A percentile compares a stretch with the other conserved stretches of the same genome.
Evolutionary conservation across 2,888 invertebrate genomes (phyloP).

Genomic region (Phania funesta): DNA sequence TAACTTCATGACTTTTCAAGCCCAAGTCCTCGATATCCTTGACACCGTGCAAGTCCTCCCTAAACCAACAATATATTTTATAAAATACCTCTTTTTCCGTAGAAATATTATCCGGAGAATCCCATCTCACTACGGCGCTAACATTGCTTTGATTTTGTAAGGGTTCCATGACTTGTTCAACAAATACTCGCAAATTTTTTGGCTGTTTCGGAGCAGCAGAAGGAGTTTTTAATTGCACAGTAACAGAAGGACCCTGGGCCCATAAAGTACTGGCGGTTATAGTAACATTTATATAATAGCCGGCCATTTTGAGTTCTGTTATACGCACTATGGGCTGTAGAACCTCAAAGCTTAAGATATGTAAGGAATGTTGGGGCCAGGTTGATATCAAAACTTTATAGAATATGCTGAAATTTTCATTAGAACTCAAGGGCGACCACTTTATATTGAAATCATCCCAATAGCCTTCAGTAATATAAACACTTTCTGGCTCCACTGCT

Average conservation of each 20-base stretch:
- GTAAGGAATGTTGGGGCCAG: slow-evolving; percentile 30
- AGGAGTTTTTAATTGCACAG: slow-evolving; percentile 86
- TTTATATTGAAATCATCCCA: slow-evolving; percentile 91
- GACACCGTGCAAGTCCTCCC: slow-evolving; percentile 71
- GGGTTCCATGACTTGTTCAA: slow-evolving; percentile 82
- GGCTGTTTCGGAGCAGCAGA: slow-evolving; percentile 90
- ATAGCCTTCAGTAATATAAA: slow-evolving; percentile 85
- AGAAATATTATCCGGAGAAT: slow-evolving; percentile 86
- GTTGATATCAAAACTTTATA: slow-evolving; percentile 81
- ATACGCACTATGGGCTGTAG: slow-evolving; percentile 79
- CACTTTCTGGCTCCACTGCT: slow-evolving; percentile 84
- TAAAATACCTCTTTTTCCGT: slow-evolving; percentile 87
- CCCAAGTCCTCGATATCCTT: slow-evolving; percentile 79
- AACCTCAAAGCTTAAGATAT: slow-evolving; percentile 69
- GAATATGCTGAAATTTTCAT: slow-evolving; percentile 90
- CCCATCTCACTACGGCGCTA: slow-evolving; percentile 89
- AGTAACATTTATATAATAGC: slow-evolving; percentile 86
- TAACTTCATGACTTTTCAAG: slow-evolving; percentile 78
- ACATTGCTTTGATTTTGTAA: slow-evolving; percentile 75
- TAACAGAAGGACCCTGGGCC: slow-evolving; percentile 86
- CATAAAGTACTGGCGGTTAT: slow-evolving; percentile 92
- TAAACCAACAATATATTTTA: slow-evolving; percentile 83
- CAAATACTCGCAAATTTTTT: slow-evolving; percentile 86
- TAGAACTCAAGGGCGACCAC: slow-evolving; percentile 88
- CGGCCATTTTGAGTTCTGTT: slow-evolving; percentile 82